phyloP scores from a whole-genome alignment of 2,888 invertebrate genomes.

The Stenurella melanura region DNA sequence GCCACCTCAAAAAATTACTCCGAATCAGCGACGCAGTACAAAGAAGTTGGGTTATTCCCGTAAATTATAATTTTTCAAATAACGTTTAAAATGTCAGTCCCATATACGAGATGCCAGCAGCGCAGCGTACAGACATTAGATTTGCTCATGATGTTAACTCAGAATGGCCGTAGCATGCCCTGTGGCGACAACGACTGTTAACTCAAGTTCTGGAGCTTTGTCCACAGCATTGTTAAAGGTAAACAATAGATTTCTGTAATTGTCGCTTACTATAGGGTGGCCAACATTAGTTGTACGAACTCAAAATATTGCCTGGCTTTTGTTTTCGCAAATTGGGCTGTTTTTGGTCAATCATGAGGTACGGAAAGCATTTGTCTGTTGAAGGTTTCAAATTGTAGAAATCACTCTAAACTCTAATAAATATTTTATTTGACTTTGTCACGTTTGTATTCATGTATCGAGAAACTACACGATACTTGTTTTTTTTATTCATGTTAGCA shows the following conservation, averaged over 20 bases:
- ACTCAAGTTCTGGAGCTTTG: conserved; percentile 52
- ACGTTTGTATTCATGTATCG: too few relatives aligned
- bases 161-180: conserved; percentile 36
- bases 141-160: not conserved
- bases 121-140: not conserved
- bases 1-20: not conserved
- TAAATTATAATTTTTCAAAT: not conserved
- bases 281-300: not conserved
- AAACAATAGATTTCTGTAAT: conserved; percentile 44
- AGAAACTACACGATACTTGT: too few relatives aligned
- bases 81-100: not conserved
- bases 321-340: not conserved
- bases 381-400: too few relatives aligned
- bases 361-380: too few relatives aligned
- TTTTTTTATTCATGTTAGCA: too few relatives aligned
- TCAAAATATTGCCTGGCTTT: not conserved
- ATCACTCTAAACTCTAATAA: too few relatives aligned
- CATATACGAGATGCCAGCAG: not conserved
- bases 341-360: not conserved
- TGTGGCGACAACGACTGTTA: conserved; percentile 48
- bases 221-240: conserved; percentile 57
- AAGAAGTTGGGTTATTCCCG: not conserved
- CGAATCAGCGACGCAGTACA: not conserved
- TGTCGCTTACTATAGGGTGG: conserved; percentile 15
- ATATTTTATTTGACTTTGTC: too few relatives aligned